Percentiles rank a stretch among this genome's conserved stretches.
phyloP scores from a whole-genome alignment of 2,113 vertebrate genomes.

The Microtus oregoni region DNA sequence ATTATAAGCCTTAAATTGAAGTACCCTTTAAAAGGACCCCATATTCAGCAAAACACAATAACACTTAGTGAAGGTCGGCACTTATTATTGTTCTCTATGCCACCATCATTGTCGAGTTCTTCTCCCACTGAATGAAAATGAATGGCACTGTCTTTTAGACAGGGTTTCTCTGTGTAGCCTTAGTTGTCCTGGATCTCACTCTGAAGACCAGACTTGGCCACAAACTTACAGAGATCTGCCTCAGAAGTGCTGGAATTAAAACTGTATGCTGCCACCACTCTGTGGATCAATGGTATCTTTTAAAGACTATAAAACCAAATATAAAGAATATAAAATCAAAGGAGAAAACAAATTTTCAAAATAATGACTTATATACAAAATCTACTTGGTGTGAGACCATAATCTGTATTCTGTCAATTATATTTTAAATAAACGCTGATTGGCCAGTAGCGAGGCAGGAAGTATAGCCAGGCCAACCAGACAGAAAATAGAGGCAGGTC shows the following conservation, averaged over 20 bases:
- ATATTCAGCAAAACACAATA: neutral
- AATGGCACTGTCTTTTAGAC: neutral
- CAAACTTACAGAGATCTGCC: neutral
- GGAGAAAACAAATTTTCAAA: neutral
- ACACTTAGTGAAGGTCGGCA: neutral
- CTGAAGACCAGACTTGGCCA: neutral
- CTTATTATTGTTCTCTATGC: neutral
- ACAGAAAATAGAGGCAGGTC: no score
- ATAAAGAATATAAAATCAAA: neutral
- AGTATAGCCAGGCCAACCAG: no score
- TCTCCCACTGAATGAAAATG: neutral
- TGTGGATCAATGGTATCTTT: neutral
- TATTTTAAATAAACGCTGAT: no score
- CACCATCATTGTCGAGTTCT: neutral
- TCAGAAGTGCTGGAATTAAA: neutral
- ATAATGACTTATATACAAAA: neutral
- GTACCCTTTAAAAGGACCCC: neutral
- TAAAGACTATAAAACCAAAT: neutral
- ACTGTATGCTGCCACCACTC: neutral
- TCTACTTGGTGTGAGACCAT: no score
- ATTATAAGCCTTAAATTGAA: neutral
- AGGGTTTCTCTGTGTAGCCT: neutral
- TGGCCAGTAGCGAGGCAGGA: no score
- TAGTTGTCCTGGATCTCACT: neutral
- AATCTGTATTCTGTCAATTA: no score